Conservation (phyloP, 2,888 invertebrate genomes). For the Rapana venosa region DNA sequence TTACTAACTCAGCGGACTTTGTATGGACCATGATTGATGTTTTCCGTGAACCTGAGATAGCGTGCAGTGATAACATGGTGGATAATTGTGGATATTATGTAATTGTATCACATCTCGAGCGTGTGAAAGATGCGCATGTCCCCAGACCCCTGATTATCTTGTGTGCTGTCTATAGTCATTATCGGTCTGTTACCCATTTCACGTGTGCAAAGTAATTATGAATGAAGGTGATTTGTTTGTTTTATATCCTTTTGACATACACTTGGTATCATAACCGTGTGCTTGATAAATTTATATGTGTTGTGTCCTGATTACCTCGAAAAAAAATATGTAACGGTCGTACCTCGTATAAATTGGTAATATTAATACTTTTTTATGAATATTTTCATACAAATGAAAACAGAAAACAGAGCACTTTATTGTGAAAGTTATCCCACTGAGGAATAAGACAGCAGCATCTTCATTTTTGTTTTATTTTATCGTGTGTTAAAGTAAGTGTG, state of each 20-base stretch:
- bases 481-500: background rate
- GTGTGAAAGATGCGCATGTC: background rate
- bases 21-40: slow-evolving; percentile 12
- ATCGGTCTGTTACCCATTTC: background rate
- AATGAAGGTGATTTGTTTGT: background rate
- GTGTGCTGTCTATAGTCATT: background rate
- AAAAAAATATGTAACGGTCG: background rate
- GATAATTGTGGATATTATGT: background rate
- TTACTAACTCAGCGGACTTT: slow-evolving; percentile 2
- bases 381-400: background rate
- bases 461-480: background rate
- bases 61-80: background rate
- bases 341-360: slow-evolving; percentile 9
- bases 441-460: background rate
- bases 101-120: background rate
- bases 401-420: background rate
- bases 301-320: slow-evolving; percentile 26
- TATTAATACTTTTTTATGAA: background rate
- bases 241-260: background rate
- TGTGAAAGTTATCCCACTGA: background rate
- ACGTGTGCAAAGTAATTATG: background rate
- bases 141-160: background rate
- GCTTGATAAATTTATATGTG: background rate
- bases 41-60: background rate
- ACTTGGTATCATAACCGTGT: background rate